These are phyloP conservation scores for Pocillopora meandrina DNA, from an alignment of 92 coral and sea anemone genomes.

Conservation along the genomic window DNA sequence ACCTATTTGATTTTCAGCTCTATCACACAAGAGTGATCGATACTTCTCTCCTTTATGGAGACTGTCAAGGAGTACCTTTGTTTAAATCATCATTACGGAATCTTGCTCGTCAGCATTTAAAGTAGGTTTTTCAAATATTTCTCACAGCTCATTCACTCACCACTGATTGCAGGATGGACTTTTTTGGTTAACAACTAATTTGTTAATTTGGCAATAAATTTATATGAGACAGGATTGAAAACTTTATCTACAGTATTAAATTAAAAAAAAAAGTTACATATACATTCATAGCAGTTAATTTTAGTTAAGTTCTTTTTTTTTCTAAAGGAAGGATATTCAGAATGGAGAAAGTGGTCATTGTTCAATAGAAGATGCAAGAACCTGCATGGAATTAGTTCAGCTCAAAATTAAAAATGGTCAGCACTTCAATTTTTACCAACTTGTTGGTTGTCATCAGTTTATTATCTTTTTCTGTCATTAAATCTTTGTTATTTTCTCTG, in stretches of 20 bases:
- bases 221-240: too few relatives aligned
- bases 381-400: constrained; percentile 88
- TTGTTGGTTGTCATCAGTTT: neutral
- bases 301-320: neutral
- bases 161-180: neutral
- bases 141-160: neutral
- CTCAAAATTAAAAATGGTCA: constrained; percentile 78
- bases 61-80: constrained; percentile 33
- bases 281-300: neutral
- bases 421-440: neutral
- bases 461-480: neutral
- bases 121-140: neutral
- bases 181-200: too few relatives aligned
- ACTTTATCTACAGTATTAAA: too few relatives aligned
- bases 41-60: constrained; percentile 74
- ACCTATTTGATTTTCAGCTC: constrained; percentile 50
- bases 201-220: too few relatives aligned
- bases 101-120: constrained; percentile 56
- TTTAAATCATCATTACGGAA: constrained; percentile 73
- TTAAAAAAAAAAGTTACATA: neutral
- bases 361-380: constrained; percentile 92
- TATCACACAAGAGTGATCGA: constrained; percentile 84
- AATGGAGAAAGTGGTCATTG: constrained; percentile 76
- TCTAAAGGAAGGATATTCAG: constrained; percentile 80
- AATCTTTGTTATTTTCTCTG: neutral